A percentile compares a stretch with the other conserved stretches of the same genome.
Evolutionary conservation across 37 sponge, comb jelly and placozoan genomes (phyloP).

Genomic region (Cliona cf. orientalis): DNA sequence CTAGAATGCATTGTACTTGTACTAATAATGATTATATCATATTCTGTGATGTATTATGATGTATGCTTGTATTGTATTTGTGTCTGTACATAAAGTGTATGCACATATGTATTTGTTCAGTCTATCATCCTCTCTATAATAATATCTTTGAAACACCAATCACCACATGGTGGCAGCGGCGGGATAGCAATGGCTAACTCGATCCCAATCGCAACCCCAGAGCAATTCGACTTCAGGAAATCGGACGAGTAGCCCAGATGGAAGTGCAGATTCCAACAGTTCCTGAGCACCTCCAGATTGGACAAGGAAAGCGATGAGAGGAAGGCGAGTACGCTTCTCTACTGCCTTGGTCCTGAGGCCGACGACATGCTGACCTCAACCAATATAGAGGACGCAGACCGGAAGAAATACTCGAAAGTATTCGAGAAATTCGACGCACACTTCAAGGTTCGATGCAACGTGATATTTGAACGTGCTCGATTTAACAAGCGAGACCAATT

Average conservation of each 20-base stretch:
- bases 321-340: slow-evolving; percentile 15
- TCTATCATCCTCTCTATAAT: too few relatives aligned
- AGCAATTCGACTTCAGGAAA: slow-evolving; percentile 11
- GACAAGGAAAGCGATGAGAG: not conserved
- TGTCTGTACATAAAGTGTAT: too few relatives aligned
- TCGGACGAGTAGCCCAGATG: slow-evolving; percentile 32
- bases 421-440: slow-evolving; percentile 21
- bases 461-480: slow-evolving; percentile 31
- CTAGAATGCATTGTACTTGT: too few relatives aligned
- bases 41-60: too few relatives aligned
- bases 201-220: slow-evolving; percentile 8
- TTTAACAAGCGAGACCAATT: slow-evolving; percentile 19
- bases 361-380: slow-evolving; percentile 29
- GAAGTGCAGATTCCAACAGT: slow-evolving; percentile 24
- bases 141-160: too few relatives aligned
- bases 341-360: slow-evolving; percentile 38
- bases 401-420: slow-evolving; percentile 10
- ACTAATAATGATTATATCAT: too few relatives aligned
- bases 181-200: slow-evolving; percentile 3
- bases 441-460: slow-evolving; percentile 28
- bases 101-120: too few relatives aligned
- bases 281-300: slow-evolving; percentile 1
- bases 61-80: too few relatives aligned
- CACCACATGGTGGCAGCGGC: slow-evolving; percentile 37
- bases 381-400: slow-evolving; percentile 5